These are phyloP conservation scores for Colossoma macropomum DNA, from an alignment of 2,113 vertebrate genomes.

Conservation along the genomic window DNA sequence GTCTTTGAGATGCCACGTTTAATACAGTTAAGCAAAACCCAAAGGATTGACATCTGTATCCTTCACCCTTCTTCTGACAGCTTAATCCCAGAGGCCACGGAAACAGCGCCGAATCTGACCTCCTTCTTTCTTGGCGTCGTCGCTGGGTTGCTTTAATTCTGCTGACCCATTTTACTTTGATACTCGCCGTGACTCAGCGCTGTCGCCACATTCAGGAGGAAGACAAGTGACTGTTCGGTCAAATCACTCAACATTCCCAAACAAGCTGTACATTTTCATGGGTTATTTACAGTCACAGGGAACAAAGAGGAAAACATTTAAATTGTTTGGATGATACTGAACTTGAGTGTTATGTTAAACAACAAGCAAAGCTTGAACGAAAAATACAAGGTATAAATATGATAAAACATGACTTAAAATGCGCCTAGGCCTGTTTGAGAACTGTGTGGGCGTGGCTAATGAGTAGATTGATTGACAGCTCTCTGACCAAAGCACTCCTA, in stretches of 20 bases:
- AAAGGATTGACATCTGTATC: constrained; percentile 59
- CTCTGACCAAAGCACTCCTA: too few relatives aligned
- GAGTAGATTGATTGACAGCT: too few relatives aligned
- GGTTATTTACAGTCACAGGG: too few relatives aligned
- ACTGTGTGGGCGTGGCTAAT: too few relatives aligned
- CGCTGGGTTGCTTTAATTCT: constrained; percentile 47
- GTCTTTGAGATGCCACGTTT: constrained; percentile 8
- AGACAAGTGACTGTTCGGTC: constrained; percentile 5
- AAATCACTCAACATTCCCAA: constrained; percentile 20
- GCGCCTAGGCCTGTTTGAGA: too few relatives aligned
- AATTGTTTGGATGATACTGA: too few relatives aligned
- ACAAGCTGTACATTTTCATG: not conserved
- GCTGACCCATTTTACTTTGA: constrained; percentile 65
- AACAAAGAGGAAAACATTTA: too few relatives aligned
- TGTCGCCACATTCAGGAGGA: constrained; percentile 2
- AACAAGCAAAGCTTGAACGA: too few relatives aligned
- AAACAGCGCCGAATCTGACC: constrained; percentile 63
- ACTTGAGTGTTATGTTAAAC: too few relatives aligned
- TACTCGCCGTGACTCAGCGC: constrained; percentile 14
- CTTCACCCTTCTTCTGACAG: constrained; percentile 49
- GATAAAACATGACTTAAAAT: too few relatives aligned
- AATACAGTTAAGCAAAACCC: constrained; percentile 20
- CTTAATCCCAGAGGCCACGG: constrained; percentile 59
- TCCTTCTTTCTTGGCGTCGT: constrained; percentile 57
- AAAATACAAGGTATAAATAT: too few relatives aligned